Conservation (phyloP, 2,888 invertebrate genomes). For the Listrodromus nycthemerus region DNA sequence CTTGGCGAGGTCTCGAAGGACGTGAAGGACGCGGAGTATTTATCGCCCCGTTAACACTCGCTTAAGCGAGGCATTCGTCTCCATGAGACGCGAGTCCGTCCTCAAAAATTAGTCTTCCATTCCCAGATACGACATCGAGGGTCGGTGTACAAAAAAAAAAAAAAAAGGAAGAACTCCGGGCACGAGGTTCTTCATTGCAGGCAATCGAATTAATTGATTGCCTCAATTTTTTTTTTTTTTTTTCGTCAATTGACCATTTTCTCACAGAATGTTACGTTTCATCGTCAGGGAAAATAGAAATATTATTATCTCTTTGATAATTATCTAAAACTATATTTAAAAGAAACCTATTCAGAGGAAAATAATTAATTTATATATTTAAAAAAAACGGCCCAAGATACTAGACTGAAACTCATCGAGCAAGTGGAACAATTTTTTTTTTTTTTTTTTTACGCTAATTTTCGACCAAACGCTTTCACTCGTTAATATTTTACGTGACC, state of each 20-base stretch:
- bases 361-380: no score
- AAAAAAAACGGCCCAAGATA: no score
- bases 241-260: constrained; percentile 13
- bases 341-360: no score
- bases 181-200: neutral
- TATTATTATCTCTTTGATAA: no score
- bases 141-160: neutral
- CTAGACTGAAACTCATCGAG: no score
- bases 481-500: no score
- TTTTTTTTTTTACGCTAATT: no score
- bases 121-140: neutral
- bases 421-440: no score
- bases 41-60: constrained; percentile 79
- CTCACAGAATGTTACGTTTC: neutral
- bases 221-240: constrained; percentile 29
- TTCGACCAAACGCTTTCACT: no score
- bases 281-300: neutral
- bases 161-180: neutral
- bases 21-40: constrained; percentile 70
- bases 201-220: neutral
- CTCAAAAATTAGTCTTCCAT: constrained; percentile 43
- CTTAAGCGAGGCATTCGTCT: constrained; percentile 74
- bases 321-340: no score
- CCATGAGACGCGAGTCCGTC: constrained; percentile 65
- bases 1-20: constrained; percentile 40